Evolutionary conservation across 2,888 invertebrate species (phyloP).

Genomic region (Agrilus biguttatus): DNA sequence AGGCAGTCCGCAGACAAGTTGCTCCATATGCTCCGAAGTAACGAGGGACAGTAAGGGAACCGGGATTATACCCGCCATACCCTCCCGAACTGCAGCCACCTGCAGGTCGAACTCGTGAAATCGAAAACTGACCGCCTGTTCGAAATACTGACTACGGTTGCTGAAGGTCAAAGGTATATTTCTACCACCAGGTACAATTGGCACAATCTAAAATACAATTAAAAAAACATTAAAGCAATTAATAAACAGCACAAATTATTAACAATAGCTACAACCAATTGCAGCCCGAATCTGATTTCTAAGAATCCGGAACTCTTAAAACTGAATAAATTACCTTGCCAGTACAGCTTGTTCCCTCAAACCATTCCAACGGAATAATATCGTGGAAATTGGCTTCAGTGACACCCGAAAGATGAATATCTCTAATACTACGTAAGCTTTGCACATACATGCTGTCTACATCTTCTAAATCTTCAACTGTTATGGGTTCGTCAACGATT

Average conservation of each 20-base stretch:
- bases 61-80: conserved; percentile 49
- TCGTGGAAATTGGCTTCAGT: conserved; percentile 44
- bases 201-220: conserved; percentile 30
- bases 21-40: conserved; percentile 44
- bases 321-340: conserved; percentile 26
- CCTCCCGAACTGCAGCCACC: conserved; percentile 43
- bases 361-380: conserved; percentile 44
- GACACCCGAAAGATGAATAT: conserved; percentile 44
- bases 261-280: too few relatives aligned
- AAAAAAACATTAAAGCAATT: not conserved
- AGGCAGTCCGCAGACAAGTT: conserved; percentile 47
- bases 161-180: conserved; percentile 42
- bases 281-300: too few relatives aligned
- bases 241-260: too few relatives aligned
- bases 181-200: conserved; percentile 45
- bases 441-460: conserved; percentile 42
- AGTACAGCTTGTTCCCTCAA: conserved; percentile 47
- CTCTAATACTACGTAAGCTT: conserved; percentile 41
- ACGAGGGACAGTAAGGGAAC: conserved; percentile 45
- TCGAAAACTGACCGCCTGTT: conserved; percentile 42
- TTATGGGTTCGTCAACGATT: conserved; percentile 41
- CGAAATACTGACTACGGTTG: conserved; percentile 44
- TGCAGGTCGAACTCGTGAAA: conserved; percentile 47
- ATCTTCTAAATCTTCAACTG: conserved; percentile 46
- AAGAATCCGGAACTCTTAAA: not conserved